Percentiles rank a stretch among this genome's conserved stretches.
Conservation (phyloP, 2,888 invertebrate species). For the Lochmaea capreae region DNA sequence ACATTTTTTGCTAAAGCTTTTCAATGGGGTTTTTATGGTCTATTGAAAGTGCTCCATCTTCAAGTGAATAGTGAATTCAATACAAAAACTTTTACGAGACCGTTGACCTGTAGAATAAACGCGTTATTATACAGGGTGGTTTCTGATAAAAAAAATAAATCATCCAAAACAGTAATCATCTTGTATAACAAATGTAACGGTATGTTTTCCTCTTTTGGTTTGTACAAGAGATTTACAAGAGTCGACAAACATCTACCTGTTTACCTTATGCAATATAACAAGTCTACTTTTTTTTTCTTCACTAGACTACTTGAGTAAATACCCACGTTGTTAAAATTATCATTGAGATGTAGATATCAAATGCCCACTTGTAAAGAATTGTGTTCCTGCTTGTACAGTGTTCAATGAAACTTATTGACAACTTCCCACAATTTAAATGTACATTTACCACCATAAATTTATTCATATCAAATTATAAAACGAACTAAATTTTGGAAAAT, state of each 20-base stretch:
- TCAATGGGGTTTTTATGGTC: conserved; percentile 35
- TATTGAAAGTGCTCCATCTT: conserved; percentile 34
- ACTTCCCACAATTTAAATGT: too few species aligned
- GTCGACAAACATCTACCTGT: background rate
- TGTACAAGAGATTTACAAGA: too few species aligned
- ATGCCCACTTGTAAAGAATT: conserved; percentile 23
- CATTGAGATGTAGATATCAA: conserved; percentile 31
- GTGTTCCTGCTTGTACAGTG: too few species aligned
- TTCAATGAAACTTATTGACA: too few species aligned
- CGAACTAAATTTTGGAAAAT: too few species aligned
- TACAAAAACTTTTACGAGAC: conserved; percentile 38
- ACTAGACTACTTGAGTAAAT: conserved; percentile 21
- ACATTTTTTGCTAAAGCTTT: conserved; percentile 27
- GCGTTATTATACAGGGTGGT: background rate
- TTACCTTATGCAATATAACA: conserved; percentile 3
- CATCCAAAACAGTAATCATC: too few species aligned
- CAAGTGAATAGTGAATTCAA: conserved; percentile 30
- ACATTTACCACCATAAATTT: too few species aligned
- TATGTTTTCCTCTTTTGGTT: too few species aligned
- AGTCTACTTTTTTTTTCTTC: conserved; percentile 8
- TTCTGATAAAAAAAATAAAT: too few species aligned
- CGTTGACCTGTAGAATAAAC: conserved; percentile 31
- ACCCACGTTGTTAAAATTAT: conserved; percentile 36
- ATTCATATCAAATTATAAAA: too few species aligned
- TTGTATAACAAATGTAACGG: too few species aligned